Conservation (phyloP, 2,888 invertebrate genomes). For the Caenorhabditis japonica region DNA sequence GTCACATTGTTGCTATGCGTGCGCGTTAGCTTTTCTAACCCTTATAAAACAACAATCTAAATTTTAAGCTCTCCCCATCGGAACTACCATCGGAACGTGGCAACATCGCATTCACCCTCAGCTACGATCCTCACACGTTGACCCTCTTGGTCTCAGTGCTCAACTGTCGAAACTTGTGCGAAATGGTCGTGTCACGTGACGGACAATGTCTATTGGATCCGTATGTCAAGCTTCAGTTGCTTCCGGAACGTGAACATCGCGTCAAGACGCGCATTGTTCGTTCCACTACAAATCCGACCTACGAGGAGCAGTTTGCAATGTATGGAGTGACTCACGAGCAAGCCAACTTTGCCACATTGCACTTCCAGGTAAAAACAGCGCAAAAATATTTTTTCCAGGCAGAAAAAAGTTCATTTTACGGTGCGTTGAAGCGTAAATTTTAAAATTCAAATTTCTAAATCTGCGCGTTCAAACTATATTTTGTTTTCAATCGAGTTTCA, state of each 20-base stretch:
- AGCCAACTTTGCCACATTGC: constrained; percentile 85
- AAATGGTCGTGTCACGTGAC: constrained; percentile 66
- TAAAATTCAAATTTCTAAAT: too few species aligned
- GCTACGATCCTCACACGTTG: constrained; percentile 70
- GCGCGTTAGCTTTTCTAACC: not conserved
- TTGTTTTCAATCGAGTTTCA: too few species aligned
- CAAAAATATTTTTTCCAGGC: not conserved
- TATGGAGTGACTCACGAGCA: constrained; percentile 83
- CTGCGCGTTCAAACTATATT: too few species aligned
- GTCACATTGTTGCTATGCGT: too few species aligned
- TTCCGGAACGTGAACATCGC: constrained; percentile 81
- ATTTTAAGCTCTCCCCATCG: constrained; percentile 61
- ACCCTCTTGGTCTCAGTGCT: constrained; percentile 74
- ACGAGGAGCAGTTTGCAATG: constrained; percentile 99
- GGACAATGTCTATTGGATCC: constrained; percentile 83
- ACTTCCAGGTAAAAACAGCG: constrained; percentile 83
- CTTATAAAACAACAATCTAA: not conserved
- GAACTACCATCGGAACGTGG: constrained; percentile 71
- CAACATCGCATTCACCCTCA: constrained; percentile 69
- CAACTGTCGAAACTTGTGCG: constrained; percentile 71
- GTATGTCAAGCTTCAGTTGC: constrained; percentile 94
- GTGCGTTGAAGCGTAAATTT: too few species aligned
- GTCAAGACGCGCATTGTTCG: constrained; percentile 84
- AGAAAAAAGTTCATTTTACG: not conserved
- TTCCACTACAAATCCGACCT: constrained; percentile 94